Conservation (phyloP, 2,113 vertebrate species). For the Microcebus ravelobensis region DNA sequence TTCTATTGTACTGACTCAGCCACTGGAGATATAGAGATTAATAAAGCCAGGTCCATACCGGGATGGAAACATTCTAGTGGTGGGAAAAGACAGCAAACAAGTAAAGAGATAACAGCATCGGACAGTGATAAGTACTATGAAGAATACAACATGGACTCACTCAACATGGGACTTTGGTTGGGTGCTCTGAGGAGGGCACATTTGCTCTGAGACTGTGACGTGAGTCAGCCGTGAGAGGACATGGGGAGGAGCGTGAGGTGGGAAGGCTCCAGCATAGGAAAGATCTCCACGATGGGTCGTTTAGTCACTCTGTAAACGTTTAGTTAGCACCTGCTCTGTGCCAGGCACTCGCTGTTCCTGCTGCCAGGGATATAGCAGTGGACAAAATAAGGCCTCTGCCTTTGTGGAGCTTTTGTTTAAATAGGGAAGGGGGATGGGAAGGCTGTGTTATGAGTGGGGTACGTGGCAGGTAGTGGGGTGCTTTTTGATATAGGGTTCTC, state of each 20-base stretch:
- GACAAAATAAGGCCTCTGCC: background rate
- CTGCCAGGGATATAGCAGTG: background rate
- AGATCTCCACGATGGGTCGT: background rate
- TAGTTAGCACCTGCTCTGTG: background rate
- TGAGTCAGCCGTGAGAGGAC: background rate
- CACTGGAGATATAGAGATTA: background rate
- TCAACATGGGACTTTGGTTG: background rate
- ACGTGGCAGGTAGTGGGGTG: background rate
- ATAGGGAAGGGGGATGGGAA: background rate
- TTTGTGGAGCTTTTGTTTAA: background rate
- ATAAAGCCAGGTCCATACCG: background rate
- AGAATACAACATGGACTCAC: background rate
- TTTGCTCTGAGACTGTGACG: background rate
- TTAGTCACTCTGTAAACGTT: background rate
- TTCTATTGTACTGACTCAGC: background rate
- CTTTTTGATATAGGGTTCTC: background rate
- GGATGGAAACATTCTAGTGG: background rate
- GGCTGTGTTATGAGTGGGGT: background rate
- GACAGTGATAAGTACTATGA: background rate
- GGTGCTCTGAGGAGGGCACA: background rate
- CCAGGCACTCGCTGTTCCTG: background rate
- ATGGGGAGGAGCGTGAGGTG: fast-evolving
- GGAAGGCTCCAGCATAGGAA: background rate
- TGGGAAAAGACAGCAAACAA: background rate
- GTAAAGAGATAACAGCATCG: too few relatives aligned